Conservation (phyloP, 1,140 invertebrate genomes). For the Zelostemma sp. region DNA sequence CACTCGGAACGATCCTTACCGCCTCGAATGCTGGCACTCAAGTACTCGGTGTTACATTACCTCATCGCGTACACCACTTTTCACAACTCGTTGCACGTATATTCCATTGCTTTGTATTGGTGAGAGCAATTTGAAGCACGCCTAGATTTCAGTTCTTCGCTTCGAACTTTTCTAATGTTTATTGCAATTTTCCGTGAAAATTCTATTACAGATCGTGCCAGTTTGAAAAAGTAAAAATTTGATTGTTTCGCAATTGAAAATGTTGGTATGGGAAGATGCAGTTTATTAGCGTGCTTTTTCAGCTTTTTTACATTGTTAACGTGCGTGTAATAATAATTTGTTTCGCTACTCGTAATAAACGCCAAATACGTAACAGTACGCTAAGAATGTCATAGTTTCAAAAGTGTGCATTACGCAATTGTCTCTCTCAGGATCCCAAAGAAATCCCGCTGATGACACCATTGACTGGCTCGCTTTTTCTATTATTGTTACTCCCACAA, state of each 20-base stretch:
- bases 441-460: conserved; percentile 50
- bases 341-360: conserved; percentile 57
- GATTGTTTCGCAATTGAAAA: too few relatives aligned
- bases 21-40: conserved; percentile 23
- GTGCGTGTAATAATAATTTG: neutral
- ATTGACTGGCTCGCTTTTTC: conserved; percentile 62
- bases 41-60: conserved; percentile 28
- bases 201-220: too few relatives aligned
- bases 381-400: conserved; percentile 57
- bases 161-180: neutral
- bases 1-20: conserved; percentile 19
- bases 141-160: neutral
- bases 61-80: conserved; percentile 7
- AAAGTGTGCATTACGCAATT: conserved; percentile 56
- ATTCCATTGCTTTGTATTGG: conserved; percentile 5
- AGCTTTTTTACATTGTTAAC: neutral
- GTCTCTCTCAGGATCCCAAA: conserved; percentile 61
- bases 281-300: too few relatives aligned
- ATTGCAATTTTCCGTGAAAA: too few relatives aligned
- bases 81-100: neutral
- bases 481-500: conserved; percentile 57
- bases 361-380: conserved; percentile 57
- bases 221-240: too few relatives aligned
- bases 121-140: neutral
- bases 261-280: too few relatives aligned